Evolutionary conservation across 2,888 invertebrate genomes (phyloP).

Genomic region (Pachliopta kotzebuea): DNA sequence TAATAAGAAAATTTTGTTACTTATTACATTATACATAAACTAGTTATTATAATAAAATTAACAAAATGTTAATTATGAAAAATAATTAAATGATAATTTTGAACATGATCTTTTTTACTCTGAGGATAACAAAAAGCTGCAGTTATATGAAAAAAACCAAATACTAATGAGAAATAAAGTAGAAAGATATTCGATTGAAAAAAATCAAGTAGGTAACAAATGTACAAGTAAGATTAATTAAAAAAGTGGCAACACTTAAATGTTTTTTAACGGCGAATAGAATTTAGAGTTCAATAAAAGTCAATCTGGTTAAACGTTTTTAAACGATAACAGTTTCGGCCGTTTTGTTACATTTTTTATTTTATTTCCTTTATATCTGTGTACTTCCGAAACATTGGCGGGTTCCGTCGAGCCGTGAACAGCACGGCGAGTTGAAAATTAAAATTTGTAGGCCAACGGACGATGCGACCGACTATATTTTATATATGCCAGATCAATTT

Average conservation of each 20-base stretch:
- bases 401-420: constrained; percentile 49
- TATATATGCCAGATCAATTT: constrained; percentile 27
- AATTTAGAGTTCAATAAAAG: neutral
- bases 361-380: constrained; percentile 38
- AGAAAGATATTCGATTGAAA: no score
- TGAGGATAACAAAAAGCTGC: no score
- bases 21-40: no score
- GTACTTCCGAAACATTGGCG: constrained; percentile 50
- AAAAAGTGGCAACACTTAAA: neutral
- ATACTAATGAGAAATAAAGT: no score
- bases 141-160: no score
- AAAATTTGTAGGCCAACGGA: constrained; percentile 48
- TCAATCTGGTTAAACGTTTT: constrained; percentile 37
- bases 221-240: neutral
- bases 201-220: no score
- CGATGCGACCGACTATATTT: constrained; percentile 30
- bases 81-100: no score
- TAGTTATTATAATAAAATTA: no score
- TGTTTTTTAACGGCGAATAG: neutral
- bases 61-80: no score
- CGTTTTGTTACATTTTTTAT: constrained; percentile 40
- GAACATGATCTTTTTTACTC: no score
- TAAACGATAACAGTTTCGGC: constrained; percentile 44
- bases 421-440: constrained; percentile 56
- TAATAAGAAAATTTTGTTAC: no score